A percentile compares a stretch with the other conserved stretches of the same genome.
Evolutionary conservation across 2,888 invertebrate species (phyloP).

Genomic region (Bibio marci): DNA sequence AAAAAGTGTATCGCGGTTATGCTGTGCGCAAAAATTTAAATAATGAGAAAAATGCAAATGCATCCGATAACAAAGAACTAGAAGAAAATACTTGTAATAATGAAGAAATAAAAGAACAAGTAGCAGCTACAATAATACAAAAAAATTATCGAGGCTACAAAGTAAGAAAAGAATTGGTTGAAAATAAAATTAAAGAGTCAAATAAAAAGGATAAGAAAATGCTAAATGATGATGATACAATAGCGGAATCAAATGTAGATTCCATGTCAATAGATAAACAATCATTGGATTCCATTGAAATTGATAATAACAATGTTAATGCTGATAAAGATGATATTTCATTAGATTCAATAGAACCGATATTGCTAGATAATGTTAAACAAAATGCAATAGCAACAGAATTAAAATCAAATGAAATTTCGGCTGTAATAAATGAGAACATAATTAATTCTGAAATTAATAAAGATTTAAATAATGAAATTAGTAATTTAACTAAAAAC

Average conservation of each 20-base stretch:
- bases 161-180: neutral
- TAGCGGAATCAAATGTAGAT: too few relatives aligned
- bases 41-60: neutral
- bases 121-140: slow-evolving; percentile 9
- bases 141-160: slow-evolving; percentile 6
- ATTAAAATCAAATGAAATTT: too few relatives aligned
- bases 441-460: too few relatives aligned
- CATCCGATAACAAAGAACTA: neutral
- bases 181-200: too few relatives aligned
- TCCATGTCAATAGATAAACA: too few relatives aligned
- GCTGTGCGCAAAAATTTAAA: neutral
- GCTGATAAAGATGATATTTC: neutral
- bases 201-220: too few relatives aligned
- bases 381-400: too few relatives aligned
- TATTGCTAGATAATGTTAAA: too few relatives aligned
- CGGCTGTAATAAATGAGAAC: too few relatives aligned
- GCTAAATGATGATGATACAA: neutral
- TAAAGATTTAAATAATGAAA: too few relatives aligned
- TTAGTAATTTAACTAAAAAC: too few relatives aligned
- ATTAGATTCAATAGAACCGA: too few relatives aligned
- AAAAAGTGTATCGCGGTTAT: slow-evolving; percentile 2
- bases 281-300: neutral
- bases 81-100: neutral
- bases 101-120: neutral
- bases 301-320: neutral